Evolutionary conservation across 2,113 vertebrate genomes (phyloP), one percentile per base, ranked within the genome.

Genomic region (Hyperopisus bebe): DNA sequence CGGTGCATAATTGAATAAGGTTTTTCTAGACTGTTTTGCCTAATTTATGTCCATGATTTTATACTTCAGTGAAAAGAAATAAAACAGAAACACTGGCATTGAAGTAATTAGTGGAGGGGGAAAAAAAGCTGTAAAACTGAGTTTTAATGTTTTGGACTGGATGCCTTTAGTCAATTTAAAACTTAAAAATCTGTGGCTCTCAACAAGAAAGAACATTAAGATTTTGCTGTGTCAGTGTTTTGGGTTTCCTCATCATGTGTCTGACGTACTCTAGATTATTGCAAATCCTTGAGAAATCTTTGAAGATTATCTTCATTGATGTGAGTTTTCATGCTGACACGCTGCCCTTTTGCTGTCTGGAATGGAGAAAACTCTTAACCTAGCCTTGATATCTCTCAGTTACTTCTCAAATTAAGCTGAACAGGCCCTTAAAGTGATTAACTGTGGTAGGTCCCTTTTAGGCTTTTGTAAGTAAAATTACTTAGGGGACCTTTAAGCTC

Each of bases 71-170:
- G 15, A 44, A 87, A 42, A 62, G 53, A 46, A 66, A 24, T 42
- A 88, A 66, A 88, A 44, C 24, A 66, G 55, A 88, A 88, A 88
- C 53, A 66, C 62, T 31, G 21, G 8, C 11, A 44, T 88, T 88
- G 46, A 39, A 53, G 4, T 88, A 88, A 88, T 62, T 46, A 66
- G 17, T 46, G 35, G 51, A 80, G 35, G 48, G 10, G 21, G 42
- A 24, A 19, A 27, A 35, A 27, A 17, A 88, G 53, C 62, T 50
- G 86, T 9, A 31, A 87, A 24, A 66, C 2, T 66, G 10, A 88
- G 39, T 88, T 24, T 66, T 11, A 27, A 50, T 53, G 31, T 62
- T 88, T 44, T 88, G 17, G 39, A 62, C 87, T 42, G 5, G 53
- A 10, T n/a, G 8, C 53, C 11, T 51, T 50, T 9, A 31, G 24